phyloP scores from a whole-genome alignment of 1,140 invertebrate genomes.

The Halotydeus destructor region DNA sequence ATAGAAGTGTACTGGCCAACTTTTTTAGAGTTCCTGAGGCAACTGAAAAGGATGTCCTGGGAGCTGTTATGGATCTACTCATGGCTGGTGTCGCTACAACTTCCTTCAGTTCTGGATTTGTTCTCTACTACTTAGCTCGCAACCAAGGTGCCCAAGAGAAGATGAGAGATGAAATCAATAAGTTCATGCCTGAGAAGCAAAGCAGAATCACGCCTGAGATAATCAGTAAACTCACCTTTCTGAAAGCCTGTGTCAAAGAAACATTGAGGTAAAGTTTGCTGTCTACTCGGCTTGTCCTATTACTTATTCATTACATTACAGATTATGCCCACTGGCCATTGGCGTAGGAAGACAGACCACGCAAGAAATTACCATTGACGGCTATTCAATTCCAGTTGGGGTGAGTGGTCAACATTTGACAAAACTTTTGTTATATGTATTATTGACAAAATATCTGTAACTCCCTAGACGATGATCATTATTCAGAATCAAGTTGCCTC shows the following conservation, averaged over 20 bases:
- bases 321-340: slow-evolving; percentile 17
- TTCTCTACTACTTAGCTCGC: slow-evolving; percentile 24
- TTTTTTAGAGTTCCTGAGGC: slow-evolving; percentile 7
- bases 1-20: not conserved
- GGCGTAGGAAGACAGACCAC: slow-evolving; percentile 17
- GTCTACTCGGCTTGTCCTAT: too few species aligned
- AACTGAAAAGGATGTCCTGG: slow-evolving; percentile 51
- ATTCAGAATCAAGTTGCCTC: slow-evolving; percentile 19
- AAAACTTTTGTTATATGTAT: not conserved
- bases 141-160: slow-evolving; percentile 24
- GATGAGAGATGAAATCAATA: slow-evolving; percentile 24
- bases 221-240: slow-evolving; percentile 11
- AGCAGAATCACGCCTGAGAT: slow-evolving; percentile 6
- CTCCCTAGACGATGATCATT: slow-evolving; percentile 20
- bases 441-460: not conserved
- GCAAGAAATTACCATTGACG: slow-evolving; percentile 16
- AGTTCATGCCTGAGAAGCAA: slow-evolving; percentile 8
- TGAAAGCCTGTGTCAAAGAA: slow-evolving; percentile 20
- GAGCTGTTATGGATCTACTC: slow-evolving; percentile 56
- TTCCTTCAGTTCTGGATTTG: slow-evolving; percentile 21
- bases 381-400: slow-evolving; percentile 16
- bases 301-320: slow-evolving; percentile 1
- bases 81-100: slow-evolving; percentile 62
- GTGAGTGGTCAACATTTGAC: slow-evolving; percentile 10
- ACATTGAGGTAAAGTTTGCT: slow-evolving; percentile 16